phyloP scores from a whole-genome alignment of 2,888 invertebrate species.

The Fragum whitleyi region DNA sequence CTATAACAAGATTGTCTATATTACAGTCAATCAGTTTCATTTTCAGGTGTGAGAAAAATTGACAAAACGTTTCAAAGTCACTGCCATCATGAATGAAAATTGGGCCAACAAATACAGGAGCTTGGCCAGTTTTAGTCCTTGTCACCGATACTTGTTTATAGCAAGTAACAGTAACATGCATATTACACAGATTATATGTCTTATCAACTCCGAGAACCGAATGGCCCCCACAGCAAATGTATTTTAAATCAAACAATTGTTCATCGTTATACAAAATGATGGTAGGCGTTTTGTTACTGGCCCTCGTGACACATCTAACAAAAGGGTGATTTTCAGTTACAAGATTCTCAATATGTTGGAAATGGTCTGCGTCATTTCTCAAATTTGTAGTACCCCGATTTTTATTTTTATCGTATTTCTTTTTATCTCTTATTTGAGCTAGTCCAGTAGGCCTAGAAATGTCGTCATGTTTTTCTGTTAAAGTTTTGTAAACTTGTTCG shows the following conservation, averaged over 20 bases:
- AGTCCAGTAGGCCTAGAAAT: constrained; percentile 17
- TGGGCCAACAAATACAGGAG: constrained; percentile 59
- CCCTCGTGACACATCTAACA: constrained; percentile 23
- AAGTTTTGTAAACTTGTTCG: constrained; percentile 24
- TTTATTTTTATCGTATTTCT: not conserved
- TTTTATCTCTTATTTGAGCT: constrained; percentile 25
- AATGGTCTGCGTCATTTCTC: constrained; percentile 41
- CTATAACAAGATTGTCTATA: constrained; percentile 2
- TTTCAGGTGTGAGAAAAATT: constrained; percentile 47
- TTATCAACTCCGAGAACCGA: constrained; percentile 51
- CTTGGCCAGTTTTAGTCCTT: constrained; percentile 18
- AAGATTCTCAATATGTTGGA: constrained; percentile 36
- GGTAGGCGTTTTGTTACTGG: constrained; percentile 33
- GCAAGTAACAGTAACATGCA: constrained; percentile 53
- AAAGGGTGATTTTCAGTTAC: constrained; percentile 27
- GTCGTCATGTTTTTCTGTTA: constrained; percentile 32
- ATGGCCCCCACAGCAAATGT: constrained; percentile 49
- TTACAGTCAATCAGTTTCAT: constrained; percentile 33
- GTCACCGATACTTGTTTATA: constrained; percentile 47
- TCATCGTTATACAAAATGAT: constrained; percentile 38
- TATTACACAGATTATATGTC: constrained; percentile 49
- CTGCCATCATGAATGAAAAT: constrained; percentile 54
- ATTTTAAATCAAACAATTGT: not conserved
- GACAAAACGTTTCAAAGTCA: constrained; percentile 52
- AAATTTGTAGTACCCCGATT: not conserved